Evolutionary conservation across 2,888 invertebrate genomes (phyloP), one percentile per base, ranked within the genome.

Genomic region (Drosophila emarginata): DNA sequence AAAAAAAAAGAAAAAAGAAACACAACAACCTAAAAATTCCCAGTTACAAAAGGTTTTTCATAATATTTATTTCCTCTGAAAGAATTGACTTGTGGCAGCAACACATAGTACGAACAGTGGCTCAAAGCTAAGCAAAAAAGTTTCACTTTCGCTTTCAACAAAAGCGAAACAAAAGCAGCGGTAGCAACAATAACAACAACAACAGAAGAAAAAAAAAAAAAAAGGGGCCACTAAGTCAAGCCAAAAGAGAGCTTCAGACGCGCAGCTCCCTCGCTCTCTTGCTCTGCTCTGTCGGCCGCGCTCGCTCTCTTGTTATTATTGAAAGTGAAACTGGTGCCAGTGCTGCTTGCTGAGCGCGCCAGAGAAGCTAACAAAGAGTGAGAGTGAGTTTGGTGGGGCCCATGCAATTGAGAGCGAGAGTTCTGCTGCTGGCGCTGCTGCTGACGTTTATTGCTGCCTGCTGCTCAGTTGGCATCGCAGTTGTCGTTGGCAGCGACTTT

Each of bases 71-170:
- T 63, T 71, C 61, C 59, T 73, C 67, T 67, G 63, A 77, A 67
- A 59, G 81, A 76, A 76, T 84, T 78, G 75, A 87, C 72, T 80
- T 67, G 64, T 54, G 67, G 64, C 64, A 64, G 67, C 40, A 56
- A 39, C 36, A 45, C 56, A 12, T 36, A 15, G 65, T 54, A 59
- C 53, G 40, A 59, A 77, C 79, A 75, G 77, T 79, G 81, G 77
- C 75, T 76, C 68, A 80, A 80, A 85, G 79, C 75, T 74, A 72
- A 54, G 64, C 70, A 69, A 77, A 84, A 82, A 81, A 90, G 89
- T 90, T 90, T 90, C 89, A 90, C 91, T 91, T 91, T 91, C 91
- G 90, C 86, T 91, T 91, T 91, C 85, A 79, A 77, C 73, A 56
- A 68, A 67, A 80, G 77, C 80, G 77, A 77, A 74, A 76, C 77